phyloP scores from a whole-genome alignment of 2,797 vertebrate genomes.

The Thamnophis elegans region DNA sequence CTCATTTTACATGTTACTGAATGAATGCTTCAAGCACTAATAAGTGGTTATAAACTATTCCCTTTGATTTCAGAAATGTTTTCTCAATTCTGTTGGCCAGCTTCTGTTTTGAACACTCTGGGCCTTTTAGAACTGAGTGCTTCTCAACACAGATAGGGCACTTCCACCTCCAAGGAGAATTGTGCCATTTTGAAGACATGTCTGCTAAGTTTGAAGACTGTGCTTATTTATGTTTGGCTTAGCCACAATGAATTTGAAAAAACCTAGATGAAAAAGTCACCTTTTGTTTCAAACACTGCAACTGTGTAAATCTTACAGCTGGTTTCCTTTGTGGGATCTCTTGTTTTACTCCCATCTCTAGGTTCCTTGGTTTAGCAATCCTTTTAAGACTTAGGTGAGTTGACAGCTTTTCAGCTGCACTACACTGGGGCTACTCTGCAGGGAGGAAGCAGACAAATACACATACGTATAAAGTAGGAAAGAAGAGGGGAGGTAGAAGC shows the following conservation, averaged over 20 bases:
- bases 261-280: background rate
- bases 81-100: background rate
- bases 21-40: background rate
- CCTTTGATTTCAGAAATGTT: background rate
- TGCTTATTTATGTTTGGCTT: background rate
- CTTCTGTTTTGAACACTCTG: background rate
- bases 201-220: background rate
- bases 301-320: background rate
- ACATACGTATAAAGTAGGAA: background rate
- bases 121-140: background rate
- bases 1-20: background rate
- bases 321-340: background rate
- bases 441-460: background rate
- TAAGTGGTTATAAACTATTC: background rate
- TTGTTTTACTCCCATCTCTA: background rate
- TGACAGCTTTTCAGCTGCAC: background rate
- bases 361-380: background rate
- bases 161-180: background rate
- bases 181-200: background rate
- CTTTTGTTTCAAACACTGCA: background rate
- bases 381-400: background rate
- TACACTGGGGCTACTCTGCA: background rate
- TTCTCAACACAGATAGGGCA: background rate
- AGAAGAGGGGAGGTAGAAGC: too few relatives aligned
- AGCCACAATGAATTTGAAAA: background rate